Evolutionary conservation across 2,888 invertebrate genomes (phyloP), one percentile per base, ranked within the genome.

Genomic region (Netelia inedita): DNA sequence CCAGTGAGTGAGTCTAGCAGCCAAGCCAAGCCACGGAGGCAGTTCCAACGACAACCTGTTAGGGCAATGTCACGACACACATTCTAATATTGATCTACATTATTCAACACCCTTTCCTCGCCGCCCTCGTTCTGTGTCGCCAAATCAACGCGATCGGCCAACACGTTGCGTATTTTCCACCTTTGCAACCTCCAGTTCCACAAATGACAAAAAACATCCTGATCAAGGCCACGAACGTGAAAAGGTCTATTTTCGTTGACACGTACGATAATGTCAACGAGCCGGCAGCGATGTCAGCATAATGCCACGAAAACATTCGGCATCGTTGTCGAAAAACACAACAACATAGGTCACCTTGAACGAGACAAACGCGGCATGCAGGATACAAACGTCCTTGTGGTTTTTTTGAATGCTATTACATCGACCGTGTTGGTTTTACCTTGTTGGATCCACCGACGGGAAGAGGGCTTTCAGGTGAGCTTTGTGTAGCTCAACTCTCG

Each of bases 81-180:
- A 86, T 88, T 87, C 80, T 71, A 86, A 85, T 88, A 87, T 88
- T 86, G 88, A 88, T 88, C 80, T 85, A 84, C 86, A 85, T 72
- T 19, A 78, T 76, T 79, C 73, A 73, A 68, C 69, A 50, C 59
- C 79, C 61, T 78, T 75, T 65, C 65, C 79, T 75, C 28, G 63
- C 59, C 57, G 66, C 21, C 14, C 14, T 46, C 14, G 46, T 46
- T 43, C 41, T 41, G n/a, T n/a, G 41, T 66, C n/a, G 14, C 61
- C 5, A 14, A 59, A 66, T 46, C 46, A 68, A 59, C 28, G 41
- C 28, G 65, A 79, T 73, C 68, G 53, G 46, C 53, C 43, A n/a
- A 14, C 28, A 57, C 41, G 19, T 82, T 53, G 11, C 80, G 46
- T 61, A 61, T 65, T 59, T 76, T 65, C 35, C 16, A 21, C 50